Evolutionary conservation across 2,113 vertebrate species (phyloP), one percentile per base, ranked within the genome.

Genomic region (Capra hircus): DNA sequence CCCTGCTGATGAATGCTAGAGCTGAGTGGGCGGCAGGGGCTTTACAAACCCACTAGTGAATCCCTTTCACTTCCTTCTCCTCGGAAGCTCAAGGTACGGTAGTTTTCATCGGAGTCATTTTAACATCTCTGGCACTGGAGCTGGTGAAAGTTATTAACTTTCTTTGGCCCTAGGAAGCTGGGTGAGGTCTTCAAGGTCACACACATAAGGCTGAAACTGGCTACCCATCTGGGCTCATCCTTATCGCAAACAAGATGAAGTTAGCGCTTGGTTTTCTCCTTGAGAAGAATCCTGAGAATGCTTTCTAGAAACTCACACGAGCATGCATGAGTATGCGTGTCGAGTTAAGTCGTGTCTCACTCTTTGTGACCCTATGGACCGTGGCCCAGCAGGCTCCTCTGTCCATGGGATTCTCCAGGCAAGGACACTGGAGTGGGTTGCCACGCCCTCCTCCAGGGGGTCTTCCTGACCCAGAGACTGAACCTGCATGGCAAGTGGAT

Each of bases 21-120:
- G 40, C 81, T 33, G 59, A 90, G 92, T 45, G 50, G 64, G 15
- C 92, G 53, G 77, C 84, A 92, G 90, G 87, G 60, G 40, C n/a
- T 80, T 83, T 30, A 57, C 59, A 96, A 82, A 82, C 7, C 8
- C 60, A 52, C 33, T 15, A 80, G 71, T 77, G 30, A 85, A 86
- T 95, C 92, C 81, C 64, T 88, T 90, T 17, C 59, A 21, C 67
- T 13, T 55, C 88, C 43, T 78, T 89, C 62, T 62, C 60, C 55
- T 94, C 88, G 52, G 96, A 85, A 92, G 92, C 59, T 57, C 67
- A 30, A 60, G 17, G 36, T 53, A 40, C 10, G 5, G 10, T 74
- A 6, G 74, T 88, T 81, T 88, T 67, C n/a, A 59, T 9, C 84
- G 14, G 64, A 33, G 10, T 53, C 95, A 21, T 55, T 64, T 67